Evolutionary conservation across 1,140 invertebrate species (phyloP), one percentile per base, ranked within the genome.

Genomic region (Pentalonia nigronervosa): DNA sequence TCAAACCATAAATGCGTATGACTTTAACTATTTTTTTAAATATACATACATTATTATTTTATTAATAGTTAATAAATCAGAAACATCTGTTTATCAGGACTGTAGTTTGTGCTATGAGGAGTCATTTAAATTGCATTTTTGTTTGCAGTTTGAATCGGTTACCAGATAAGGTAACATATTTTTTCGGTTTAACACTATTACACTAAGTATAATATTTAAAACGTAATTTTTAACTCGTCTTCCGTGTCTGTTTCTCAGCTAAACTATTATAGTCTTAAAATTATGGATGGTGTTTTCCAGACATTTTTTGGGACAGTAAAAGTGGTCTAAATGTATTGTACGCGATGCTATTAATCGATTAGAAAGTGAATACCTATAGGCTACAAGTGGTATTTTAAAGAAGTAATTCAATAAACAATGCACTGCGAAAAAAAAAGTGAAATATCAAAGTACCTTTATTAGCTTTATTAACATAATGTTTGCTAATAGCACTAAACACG

Each of bases 401-500:
- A n/a, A 76, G 60, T 76, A n/a, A 53, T 76, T 76, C 60, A 14
- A 76, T 76, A n/a, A 76, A 76, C 60, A 76, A 76, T 76, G n/a
- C n/a, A 76, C n/a, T n/a, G 30, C n/a, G 30, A 76, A 21, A 76
- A 76, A 76, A 76, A 76, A 76, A 4, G 30, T 76, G n/a, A 76
- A 76, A 76, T 76, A 6, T 76, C 30, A 76, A n/a, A 76, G 60
- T 30, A 76, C 7, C 30, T 76, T 56, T 76, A n/a, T 50, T 47
- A 47, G 11, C 8, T 47, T 60, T n/a, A 41, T n/a, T n/a, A 76
- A 76, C 60, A 76, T n/a, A 76, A 76, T 30, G 4, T 76, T 76
- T 76, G 60, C 60, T 34, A 76, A 76, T 76, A n/a, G n/a, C 14
- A 3, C 60, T 1, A n/a, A 76, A 76, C n/a, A 76, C n/a, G 30